Percentiles rank a stretch among this genome's conserved stretches.
These are phyloP conservation scores for Pseudochaenichthys georgianus DNA, from an alignment of 2,797 vertebrate genomes.

Conservation along the genomic window DNA sequence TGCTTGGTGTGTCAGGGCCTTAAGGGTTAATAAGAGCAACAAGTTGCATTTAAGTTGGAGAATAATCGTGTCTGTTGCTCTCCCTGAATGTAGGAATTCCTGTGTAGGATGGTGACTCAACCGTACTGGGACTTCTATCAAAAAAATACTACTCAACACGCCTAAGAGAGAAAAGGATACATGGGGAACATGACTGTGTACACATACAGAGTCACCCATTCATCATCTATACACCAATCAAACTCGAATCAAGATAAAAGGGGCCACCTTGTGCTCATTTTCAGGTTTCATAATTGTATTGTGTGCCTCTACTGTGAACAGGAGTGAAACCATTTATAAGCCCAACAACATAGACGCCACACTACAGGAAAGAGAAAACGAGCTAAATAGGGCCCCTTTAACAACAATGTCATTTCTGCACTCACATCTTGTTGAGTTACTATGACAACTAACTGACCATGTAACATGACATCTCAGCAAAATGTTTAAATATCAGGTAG, in stretches of 20 bases:
- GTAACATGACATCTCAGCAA: neutral
- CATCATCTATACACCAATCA: too few species aligned
- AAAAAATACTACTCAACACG: conserved; percentile 6
- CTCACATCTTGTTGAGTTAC: conserved; percentile 33
- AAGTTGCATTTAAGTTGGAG: neutral
- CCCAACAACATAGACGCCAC: too few species aligned
- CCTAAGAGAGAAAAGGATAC: neutral
- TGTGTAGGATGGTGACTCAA: neutral
- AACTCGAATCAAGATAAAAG: too few species aligned
- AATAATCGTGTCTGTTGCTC: neutral
- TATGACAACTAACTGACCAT: conserved; percentile 50
- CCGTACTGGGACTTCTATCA: neutral
- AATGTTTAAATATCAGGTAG: conserved; percentile 33
- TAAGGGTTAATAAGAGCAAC: neutral
- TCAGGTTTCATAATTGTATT: too few species aligned
- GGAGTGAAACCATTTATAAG: too few species aligned
- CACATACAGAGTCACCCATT: neutral
- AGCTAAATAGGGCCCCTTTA: too few species aligned
- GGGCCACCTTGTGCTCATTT: too few species aligned
- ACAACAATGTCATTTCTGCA: neutral
- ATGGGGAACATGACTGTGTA: neutral
- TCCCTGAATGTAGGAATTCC: neutral
- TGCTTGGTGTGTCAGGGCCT: too few species aligned
- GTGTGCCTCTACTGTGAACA: too few species aligned
- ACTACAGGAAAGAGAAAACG: too few species aligned